Conservation (phyloP, 2,888 invertebrate genomes). For the Ectemnius lituratus region DNA sequence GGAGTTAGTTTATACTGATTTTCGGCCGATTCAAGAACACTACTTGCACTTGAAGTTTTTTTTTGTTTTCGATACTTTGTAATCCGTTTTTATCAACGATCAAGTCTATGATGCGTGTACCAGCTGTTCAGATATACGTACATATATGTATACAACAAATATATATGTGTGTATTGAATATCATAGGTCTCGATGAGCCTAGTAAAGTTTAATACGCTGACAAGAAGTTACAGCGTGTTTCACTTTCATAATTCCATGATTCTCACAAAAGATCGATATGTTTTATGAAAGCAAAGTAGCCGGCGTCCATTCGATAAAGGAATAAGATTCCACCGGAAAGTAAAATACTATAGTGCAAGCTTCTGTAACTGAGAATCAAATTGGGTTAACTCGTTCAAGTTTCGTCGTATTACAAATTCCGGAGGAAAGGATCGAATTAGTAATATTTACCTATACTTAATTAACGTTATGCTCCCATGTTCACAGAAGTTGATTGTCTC, state of each 20-base stretch:
- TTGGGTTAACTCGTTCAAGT: not conserved
- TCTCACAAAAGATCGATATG: no score
- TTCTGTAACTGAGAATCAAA: not conserved
- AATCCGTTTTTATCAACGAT: constrained; percentile 7
- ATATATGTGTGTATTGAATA: not conserved
- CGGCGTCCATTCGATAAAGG: no score
- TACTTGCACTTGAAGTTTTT: constrained; percentile 64
- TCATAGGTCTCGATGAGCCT: not conserved
- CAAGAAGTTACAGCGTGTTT: no score
- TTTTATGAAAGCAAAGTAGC: no score
- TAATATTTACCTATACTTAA: no score
- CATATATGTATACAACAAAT: not conserved
- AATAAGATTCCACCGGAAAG: no score
- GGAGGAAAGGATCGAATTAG: no score
- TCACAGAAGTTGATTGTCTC: no score
- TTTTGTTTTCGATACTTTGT: constrained; percentile 31
- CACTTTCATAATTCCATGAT: no score
- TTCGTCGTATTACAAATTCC: no score
- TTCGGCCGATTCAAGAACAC: constrained; percentile 72
- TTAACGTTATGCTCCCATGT: no score
- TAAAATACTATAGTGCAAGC: not conserved
- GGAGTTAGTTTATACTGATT: constrained; percentile 47
- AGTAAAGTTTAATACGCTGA: no score
- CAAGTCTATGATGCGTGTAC: not conserved
- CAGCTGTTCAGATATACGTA: not conserved